A percentile compares a stretch with the other conserved stretches of the same genome.
Conservation (phyloP, 2,888 invertebrate genomes). For the Eristalis tenax region DNA sequence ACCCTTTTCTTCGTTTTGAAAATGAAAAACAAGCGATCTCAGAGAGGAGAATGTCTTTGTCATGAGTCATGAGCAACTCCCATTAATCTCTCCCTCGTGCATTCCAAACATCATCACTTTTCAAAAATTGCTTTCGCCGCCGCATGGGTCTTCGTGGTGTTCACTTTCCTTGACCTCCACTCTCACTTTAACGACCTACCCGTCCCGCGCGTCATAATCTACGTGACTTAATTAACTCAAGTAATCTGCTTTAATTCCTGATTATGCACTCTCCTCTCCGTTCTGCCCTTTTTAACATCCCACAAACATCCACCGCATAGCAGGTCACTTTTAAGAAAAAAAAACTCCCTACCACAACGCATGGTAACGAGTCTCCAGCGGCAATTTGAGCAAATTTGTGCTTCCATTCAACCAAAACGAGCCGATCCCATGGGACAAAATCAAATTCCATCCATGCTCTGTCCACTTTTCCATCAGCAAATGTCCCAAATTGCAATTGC, state of each 20-base stretch:
- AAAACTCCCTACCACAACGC: not conserved
- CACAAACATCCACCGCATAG: no score
- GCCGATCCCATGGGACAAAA: not conserved
- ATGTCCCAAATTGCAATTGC: conserved; percentile 1
- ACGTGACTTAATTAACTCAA: not conserved
- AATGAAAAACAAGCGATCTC: no score
- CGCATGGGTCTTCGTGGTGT: no score
- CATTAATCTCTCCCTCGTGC: no score
- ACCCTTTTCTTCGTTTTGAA: no score
- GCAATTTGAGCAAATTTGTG: not conserved
- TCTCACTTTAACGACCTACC: not conserved
- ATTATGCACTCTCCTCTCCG: not conserved
- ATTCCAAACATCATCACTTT: no score
- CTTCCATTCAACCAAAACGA: not conserved
- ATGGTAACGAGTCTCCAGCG: not conserved
- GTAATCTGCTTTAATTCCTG: not conserved
- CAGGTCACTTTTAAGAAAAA: no score
- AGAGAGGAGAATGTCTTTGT: no score
- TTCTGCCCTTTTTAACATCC: not conserved
- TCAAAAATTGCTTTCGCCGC: no score
- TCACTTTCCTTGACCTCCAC: no score
- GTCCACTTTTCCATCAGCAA: not conserved
- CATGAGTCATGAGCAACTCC: no score
- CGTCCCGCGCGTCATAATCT: not conserved
- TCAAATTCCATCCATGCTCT: not conserved